A percentile compares a stretch with the other conserved stretches of the same genome.
Evolutionary conservation across 2,113 vertebrate genomes (phyloP).

Genomic region (Vanacampus margaritifer): DNA sequence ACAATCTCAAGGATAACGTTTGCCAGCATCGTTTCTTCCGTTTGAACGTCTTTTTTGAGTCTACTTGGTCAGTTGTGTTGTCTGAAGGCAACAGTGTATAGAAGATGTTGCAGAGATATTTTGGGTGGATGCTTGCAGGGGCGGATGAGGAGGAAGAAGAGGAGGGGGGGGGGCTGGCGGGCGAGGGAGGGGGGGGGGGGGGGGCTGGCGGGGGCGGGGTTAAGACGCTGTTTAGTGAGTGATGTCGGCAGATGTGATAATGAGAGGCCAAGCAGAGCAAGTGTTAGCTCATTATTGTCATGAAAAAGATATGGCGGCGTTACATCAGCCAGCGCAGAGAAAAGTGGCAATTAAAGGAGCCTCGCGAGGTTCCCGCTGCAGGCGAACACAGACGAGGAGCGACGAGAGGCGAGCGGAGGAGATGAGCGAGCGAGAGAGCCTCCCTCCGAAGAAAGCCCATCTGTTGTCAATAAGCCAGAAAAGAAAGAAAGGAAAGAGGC

Average conservation of each 20-base stretch:
- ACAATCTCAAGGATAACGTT: background rate
- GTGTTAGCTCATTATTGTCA: conserved; percentile 99
- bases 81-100: background rate
- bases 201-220: conserved; percentile 18
- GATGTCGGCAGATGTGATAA: conserved; percentile 87
- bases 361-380: conserved; percentile 79
- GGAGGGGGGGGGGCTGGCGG: conserved; percentile 8
- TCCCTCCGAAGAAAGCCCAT: conserved; percentile 75
- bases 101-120: conserved; percentile 1
- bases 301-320: conserved; percentile 94
- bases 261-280: conserved; percentile 93
- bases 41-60: background rate
- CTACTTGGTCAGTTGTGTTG: background rate
- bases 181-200: background rate
- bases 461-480: conserved; percentile 77
- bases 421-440: conserved; percentile 81
- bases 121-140: conserved; percentile 25
- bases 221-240: conserved; percentile 70
- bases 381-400: conserved; percentile 52
- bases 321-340: conserved; percentile 85
- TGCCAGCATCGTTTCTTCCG: background rate
- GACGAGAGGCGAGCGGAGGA: conserved; percentile 69
- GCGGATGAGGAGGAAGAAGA: conserved; percentile 10
- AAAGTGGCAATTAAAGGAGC: conserved; percentile 96
- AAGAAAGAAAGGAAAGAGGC: conserved; percentile 71